phyloP scores from a whole-genome alignment of 2,888 invertebrate species.

The Andrena fulva region DNA sequence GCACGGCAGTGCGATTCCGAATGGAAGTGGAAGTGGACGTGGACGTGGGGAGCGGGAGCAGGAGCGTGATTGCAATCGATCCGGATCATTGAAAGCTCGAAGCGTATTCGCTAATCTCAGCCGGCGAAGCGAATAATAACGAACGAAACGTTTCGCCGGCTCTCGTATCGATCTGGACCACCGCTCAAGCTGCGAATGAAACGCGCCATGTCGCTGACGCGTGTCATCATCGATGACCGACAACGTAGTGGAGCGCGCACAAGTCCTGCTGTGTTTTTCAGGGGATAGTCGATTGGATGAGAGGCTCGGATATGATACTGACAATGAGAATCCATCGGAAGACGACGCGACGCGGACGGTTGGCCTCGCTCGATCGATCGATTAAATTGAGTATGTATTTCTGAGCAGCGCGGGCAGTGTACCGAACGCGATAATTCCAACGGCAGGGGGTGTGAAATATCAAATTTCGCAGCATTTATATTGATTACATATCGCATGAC shows the following conservation, averaged over 20 bases:
- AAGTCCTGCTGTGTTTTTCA: conserved; percentile 18
- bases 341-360: background rate
- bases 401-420: background rate
- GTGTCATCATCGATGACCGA: conserved; percentile 23
- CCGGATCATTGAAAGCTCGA: conserved; percentile 65
- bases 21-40: background rate
- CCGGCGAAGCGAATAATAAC: conserved; percentile 53
- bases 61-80: conserved; percentile 36
- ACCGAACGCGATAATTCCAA: background rate
- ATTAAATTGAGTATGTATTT: background rate
- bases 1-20: conserved; percentile 14
- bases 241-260: conserved; percentile 4
- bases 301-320: background rate
- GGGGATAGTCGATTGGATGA: conserved; percentile 6
- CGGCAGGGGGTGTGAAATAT: background rate
- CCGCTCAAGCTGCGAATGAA: conserved; percentile 17
- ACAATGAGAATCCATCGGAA: background rate
- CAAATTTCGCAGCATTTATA: background rate
- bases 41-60: background rate
- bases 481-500: background rate
- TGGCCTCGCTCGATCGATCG: background rate
- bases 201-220: conserved; percentile 27
- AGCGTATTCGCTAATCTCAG: conserved; percentile 65
- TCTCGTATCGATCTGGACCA: conserved; percentile 60
- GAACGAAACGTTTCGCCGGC: conserved; percentile 64